Evolutionary conservation across 1,140 invertebrate species (phyloP).

Genomic region (Papilio machaon): DNA sequence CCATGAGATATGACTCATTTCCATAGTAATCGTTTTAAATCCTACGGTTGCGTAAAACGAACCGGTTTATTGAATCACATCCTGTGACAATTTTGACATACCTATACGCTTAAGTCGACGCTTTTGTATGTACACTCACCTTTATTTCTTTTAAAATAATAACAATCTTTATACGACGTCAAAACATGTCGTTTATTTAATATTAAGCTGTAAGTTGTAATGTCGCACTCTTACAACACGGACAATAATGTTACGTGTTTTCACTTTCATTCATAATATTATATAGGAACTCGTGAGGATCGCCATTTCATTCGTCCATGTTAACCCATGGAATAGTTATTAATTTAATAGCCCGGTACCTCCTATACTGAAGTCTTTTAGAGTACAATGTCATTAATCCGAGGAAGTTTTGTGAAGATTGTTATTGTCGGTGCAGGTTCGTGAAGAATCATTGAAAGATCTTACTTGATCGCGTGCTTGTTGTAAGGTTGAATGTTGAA

Average conservation of each 20-base stretch:
- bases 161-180: not conserved
- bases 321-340: not conserved
- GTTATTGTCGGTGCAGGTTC: too few relatives aligned
- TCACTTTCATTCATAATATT: not conserved
- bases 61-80: conserved; percentile 56
- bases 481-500: too few relatives aligned
- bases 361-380: too few relatives aligned
- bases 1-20: conserved; percentile 40
- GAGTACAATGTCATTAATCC: not conserved
- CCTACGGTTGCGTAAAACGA: conserved; percentile 59
- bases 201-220: not conserved
- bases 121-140: not conserved
- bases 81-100: conserved; percentile 50
- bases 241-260: not conserved
- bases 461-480: too few relatives aligned
- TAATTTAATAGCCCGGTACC: not conserved
- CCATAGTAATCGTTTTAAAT: conserved; percentile 49
- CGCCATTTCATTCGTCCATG: not conserved
- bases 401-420: not conserved
- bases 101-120: not conserved
- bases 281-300: not conserved
- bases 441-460: too few relatives aligned
- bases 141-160: not conserved
- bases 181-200: not conserved
- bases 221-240: not conserved